Evolutionary conservation across 1,140 invertebrate genomes (phyloP), one percentile per base, ranked within the genome.

Genomic region (Drosophila sp.): DNA sequence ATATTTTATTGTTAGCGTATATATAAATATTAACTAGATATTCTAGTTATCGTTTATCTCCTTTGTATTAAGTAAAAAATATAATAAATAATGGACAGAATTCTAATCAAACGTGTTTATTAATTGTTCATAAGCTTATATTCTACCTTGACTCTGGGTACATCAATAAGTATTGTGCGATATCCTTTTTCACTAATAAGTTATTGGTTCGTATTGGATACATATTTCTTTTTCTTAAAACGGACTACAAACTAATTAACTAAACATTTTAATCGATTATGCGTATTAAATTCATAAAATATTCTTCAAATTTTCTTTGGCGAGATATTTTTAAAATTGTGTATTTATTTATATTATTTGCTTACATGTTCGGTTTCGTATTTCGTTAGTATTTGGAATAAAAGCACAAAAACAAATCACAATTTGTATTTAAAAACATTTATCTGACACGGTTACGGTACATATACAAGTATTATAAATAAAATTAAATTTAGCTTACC

Each of bases 401-500:
- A 51, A 51, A 34, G 48, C 48, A 51, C 48, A 51, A 9, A 51
- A 51, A 34, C 13, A 27, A 51, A 51, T 51, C 48, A 51, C 48
- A 51, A 43, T 43, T 13, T 13, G 36, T 38, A 38, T 8, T 43
- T 18, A 8, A 43, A 18, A 51, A 51, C 48, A 48, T 29, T 34
- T 16, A 16, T 51, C 29, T 51, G 14, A 32, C n/a, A 29, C 25
- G 21, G 21, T 7, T 29, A 34, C 27, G 14, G 27, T 50, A 51
- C 27, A 51, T 34, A 29, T 48, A 27, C 6, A 48, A 34, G 11
- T 34, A 51, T 34, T 14, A 34, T 25, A 38, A 54, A 54, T 54
- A 40, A 54, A 40, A 51, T 18, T 51, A 51, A 48, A n/a, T 48
- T 27, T 48, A 51, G 48, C 48, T 51, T 51, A 51, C 34, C 50